A percentile compares a stretch with the other conserved stretches of the same genome.
Conservation (phyloP, 2,113 vertebrate genomes). For the Micronycteris hirsuta region DNA sequence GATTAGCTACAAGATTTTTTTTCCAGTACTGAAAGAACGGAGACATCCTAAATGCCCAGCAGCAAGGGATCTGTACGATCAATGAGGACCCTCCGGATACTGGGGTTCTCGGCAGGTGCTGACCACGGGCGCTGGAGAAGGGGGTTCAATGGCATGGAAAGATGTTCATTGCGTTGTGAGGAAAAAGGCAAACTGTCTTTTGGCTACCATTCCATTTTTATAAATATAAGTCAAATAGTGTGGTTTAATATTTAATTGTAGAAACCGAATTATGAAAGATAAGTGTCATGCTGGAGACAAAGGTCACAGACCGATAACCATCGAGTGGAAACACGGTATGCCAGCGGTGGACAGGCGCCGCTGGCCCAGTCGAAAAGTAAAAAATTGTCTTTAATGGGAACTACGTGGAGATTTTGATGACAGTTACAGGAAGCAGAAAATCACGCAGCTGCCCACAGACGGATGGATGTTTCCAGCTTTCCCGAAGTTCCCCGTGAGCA, state of each 20-base stretch:
- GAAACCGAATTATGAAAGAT: conserved; percentile 12
- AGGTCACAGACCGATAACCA: neutral
- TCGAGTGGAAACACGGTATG: neutral
- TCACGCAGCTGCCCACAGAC: neutral
- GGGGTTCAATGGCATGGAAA: neutral
- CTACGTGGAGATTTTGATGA: neutral
- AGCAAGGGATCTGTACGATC: conserved; percentile 23
- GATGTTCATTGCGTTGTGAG: neutral
- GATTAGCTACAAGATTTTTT: neutral
- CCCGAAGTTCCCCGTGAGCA: neutral
- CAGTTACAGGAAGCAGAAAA: neutral
- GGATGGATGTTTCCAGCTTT: neutral
- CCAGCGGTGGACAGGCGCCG: neutral
- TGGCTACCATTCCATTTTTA: neutral
- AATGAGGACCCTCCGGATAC: conserved; percentile 23
- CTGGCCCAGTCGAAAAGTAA: neutral
- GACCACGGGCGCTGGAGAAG: neutral
- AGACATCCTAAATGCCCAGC: neutral
- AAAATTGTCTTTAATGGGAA: neutral
- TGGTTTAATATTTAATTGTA: neutral
- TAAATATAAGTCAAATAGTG: neutral
- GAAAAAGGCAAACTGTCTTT: neutral
- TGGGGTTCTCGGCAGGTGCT: conserved; percentile 27
- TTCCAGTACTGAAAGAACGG: neutral
- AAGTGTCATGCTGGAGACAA: neutral